These are phyloP conservation scores for Malthinus flaveolus DNA, from an alignment of 2,888 invertebrate genomes.

Conservation along the genomic window DNA sequence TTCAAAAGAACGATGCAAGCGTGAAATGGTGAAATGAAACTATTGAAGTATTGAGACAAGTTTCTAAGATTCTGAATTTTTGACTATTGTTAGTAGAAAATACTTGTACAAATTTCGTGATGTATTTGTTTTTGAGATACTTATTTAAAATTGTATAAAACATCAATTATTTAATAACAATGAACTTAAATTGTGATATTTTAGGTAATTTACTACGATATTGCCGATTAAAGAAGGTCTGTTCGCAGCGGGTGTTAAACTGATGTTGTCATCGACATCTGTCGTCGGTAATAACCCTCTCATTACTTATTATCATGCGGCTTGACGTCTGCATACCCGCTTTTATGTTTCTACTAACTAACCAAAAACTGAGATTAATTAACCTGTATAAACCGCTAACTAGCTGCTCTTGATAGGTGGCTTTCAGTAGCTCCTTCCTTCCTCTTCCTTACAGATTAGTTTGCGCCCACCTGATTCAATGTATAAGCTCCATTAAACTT, in stretches of 20 bases:
- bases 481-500: constrained; percentile 1
- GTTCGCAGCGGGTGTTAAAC: constrained; percentile 41
- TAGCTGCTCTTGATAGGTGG: constrained; percentile 48
- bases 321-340: constrained; percentile 45
- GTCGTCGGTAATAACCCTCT: constrained; percentile 50
- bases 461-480: constrained; percentile 14
- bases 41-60: no score
- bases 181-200: background rate
- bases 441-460: constrained; percentile 17
- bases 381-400: constrained; percentile 48
- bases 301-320: constrained; percentile 51
- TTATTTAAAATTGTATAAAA: background rate
- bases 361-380: constrained; percentile 51
- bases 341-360: constrained; percentile 48
- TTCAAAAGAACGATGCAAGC: no score
- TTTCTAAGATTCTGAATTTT: no score
- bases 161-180: background rate
- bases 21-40: no score
- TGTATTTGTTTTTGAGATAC: no score
- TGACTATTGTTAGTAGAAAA: no score
- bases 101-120: no score
- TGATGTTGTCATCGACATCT: constrained; percentile 47
- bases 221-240: constrained; percentile 38
- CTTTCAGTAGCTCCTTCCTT: constrained; percentile 20
- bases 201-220: constrained; percentile 33